Evolutionary conservation across 2,113 vertebrate genomes (phyloP), one percentile per base, ranked within the genome.

Genomic region (Zapornia atra): DNA sequence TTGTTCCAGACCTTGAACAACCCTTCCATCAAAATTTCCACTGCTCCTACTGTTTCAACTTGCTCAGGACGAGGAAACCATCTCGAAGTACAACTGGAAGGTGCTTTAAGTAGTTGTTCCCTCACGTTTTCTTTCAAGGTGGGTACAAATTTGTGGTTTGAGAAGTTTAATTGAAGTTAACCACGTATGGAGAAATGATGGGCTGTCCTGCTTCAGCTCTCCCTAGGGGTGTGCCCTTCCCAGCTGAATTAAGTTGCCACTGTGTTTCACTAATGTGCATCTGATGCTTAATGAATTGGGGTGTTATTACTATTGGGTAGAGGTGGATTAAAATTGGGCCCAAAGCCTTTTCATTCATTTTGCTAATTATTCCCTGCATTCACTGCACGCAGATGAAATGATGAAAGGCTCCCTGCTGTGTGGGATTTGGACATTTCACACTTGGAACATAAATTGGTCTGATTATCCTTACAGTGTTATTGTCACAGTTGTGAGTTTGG

Each of bases 371-470:
- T 94, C 92, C 85, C 88, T 94, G 80, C 88, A 93, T 94, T 91
- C 79, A 88, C 61, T 92, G 86, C 80, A 82, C 24, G 4, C 79
- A 96, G 90, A 96, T 94, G 95, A 96, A 94, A 96, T 84, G 84
- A 95, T 94, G 95, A 96, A 96, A 96, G 93, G 54, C 86, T 93
- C 90, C 94, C 96, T 88, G 87, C 93, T 96, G 96, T 82, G 82
- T 0, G 0, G 59, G 82, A 91, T 91, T 92, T 94, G 94, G 92
- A 92, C 79, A 84, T 96, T 88, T 94, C 93, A 95, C 86, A 96
- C 92, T 97, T 96, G 84, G 96, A 97, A 88, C 94, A 82, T 77
- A 96, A 96, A 96, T 90, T 91, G 86, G 88, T 20, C 54, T 96
- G 95, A 92, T 96, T 92, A 88, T 86, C 75, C 78, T 82, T 59